Conservation (phyloP, 1,140 invertebrate genomes). For the Tribolium madens region DNA sequence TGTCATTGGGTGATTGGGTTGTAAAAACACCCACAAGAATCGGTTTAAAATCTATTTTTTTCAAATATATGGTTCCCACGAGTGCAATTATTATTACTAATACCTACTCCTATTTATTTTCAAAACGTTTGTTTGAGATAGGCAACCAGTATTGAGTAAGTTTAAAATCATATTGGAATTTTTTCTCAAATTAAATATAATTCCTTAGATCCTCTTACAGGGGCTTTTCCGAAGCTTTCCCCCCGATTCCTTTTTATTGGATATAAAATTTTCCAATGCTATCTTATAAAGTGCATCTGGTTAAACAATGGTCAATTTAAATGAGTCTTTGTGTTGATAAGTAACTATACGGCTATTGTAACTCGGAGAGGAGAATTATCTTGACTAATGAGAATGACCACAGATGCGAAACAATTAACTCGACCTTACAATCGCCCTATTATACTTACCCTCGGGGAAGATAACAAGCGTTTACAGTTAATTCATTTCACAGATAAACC, state of each 20-base stretch:
- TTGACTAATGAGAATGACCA: slow-evolving; percentile 44
- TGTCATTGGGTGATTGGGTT: not conserved
- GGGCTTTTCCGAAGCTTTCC: not conserved
- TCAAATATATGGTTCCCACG: not conserved
- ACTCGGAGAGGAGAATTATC: slow-evolving; percentile 25
- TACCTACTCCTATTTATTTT: no score
- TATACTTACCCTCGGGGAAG: slow-evolving; percentile 28
- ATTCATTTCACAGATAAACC: slow-evolving; percentile 33
- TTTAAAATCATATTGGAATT: no score
- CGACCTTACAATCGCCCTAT: slow-evolving; percentile 25
- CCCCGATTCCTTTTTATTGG: not conserved
- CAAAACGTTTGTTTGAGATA: not conserved
- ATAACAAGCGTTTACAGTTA: slow-evolving; percentile 38
- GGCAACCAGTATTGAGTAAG: not conserved
- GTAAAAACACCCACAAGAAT: not conserved
- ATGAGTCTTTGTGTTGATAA: slow-evolving; percentile 36
- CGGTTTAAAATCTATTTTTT: not conserved
- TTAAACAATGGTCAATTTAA: slow-evolving; percentile 28
- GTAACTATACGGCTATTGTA: slow-evolving; percentile 26
- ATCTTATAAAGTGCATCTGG: not conserved
- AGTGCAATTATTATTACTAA: not conserved
- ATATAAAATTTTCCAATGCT: not conserved
- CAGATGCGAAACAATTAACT: slow-evolving; percentile 44
- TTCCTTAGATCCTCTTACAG: not conserved
- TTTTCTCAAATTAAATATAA: not conserved